phyloP scores from a whole-genome alignment of 2,113 vertebrate genomes.

The Rousettus leschenaultii region DNA sequence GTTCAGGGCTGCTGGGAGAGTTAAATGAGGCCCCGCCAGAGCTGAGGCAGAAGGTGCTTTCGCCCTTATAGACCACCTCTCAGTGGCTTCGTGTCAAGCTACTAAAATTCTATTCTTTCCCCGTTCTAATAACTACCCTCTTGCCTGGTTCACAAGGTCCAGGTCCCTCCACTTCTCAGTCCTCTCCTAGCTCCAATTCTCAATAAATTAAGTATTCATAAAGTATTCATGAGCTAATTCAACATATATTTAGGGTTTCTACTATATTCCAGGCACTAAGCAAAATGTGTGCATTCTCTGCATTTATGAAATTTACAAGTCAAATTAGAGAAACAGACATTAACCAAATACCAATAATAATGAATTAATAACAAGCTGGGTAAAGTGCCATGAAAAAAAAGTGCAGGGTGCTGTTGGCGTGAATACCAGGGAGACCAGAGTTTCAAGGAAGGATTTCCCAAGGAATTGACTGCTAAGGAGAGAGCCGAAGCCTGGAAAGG shows the following conservation, averaged over 20 bases:
- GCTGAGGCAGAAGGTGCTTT: background rate
- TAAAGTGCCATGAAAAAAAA: background rate
- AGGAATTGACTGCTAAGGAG: background rate
- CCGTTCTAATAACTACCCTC: background rate
- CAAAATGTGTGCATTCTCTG: background rate
- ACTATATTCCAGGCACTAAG: background rate
- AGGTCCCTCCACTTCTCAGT: background rate
- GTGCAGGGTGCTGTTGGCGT: background rate
- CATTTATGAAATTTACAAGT: background rate
- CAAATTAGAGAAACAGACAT: background rate
- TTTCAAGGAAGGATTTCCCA: background rate
- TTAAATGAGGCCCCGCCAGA: background rate
- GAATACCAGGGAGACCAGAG: background rate
- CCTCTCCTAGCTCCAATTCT: background rate
- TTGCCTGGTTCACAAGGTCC: background rate
- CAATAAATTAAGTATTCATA: background rate
- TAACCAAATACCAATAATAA: background rate
- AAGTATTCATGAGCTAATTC: background rate
- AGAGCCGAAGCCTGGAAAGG: background rate
- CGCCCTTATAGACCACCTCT: background rate
- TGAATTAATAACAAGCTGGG: background rate
- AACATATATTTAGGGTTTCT: background rate
- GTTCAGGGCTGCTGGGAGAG: background rate
- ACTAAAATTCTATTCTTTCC: background rate
- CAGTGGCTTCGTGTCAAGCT: background rate